Base-by-base conservation (phyloP, 2,888 invertebrate genomes). In the Mesodorylaimus sp. region DNA sequence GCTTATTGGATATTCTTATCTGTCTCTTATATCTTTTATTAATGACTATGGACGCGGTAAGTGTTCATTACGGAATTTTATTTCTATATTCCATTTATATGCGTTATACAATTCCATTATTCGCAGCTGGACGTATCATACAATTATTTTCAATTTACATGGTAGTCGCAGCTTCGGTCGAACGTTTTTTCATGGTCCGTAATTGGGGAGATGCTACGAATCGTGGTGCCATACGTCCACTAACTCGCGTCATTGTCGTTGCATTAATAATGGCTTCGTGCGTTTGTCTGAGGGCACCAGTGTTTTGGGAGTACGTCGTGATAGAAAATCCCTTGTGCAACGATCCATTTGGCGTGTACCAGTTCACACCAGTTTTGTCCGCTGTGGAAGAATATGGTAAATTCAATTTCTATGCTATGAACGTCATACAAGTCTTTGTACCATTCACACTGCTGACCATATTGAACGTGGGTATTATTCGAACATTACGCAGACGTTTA, bases 121-220 rank as follows among this genome's bases (percentile, higher is more conserved):
- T 42, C 13, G n/a, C 42, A 7, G 10, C 10, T 7, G n/a, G 19
- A 13, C 42, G 42, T 19, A 42, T 42, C 7, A 10, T 42, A 21
- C 10, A 42, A 13, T 13, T 19, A 21, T 10, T 19, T 13, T 10
- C 42, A 7, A 42, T 19, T 10, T 42, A 42, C 42, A 42, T 42
- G 42, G 24, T 42, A 7, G 10, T 42, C 10, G 42, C 42, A n/a
- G 42, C 42, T n/a, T 42, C 42, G 19, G 42, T 42, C n/a, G 42
- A 42, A 42, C 42, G 42, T 7, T 42, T 42, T 19, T 10, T n/a
- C n/a, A 23, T 19, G 7, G 42, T 42, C 7, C n/a, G 10, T 10
- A 13, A 10, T 7, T 10, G n/a, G 24, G 21, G 7, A 23, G 19
- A 10, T 23, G 10, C 42, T 10, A 19, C 10, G 19, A 10, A 42